Conservation (phyloP, 1,140 invertebrate genomes). For the Aphelenchoides fujianensis region DNA sequence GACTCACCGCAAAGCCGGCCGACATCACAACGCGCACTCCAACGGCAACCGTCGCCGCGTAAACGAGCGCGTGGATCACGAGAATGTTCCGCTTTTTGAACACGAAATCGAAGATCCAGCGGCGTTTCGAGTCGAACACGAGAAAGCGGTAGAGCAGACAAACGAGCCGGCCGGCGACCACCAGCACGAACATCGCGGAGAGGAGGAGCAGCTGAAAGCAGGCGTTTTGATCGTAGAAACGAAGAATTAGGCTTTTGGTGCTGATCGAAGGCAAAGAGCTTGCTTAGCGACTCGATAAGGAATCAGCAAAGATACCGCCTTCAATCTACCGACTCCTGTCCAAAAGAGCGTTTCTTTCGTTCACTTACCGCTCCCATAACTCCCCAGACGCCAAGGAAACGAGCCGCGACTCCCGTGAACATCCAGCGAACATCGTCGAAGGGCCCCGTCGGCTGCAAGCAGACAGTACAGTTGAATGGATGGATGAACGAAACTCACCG, state of each 20-base stretch:
- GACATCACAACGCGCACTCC: neutral
- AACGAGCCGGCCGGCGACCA: neutral
- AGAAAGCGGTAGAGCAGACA: neutral
- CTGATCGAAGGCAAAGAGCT: no score
- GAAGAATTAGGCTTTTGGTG: no score
- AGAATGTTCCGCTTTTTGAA: neutral
- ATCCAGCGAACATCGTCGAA: neutral
- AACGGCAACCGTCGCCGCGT: neutral
- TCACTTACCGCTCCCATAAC: no score
- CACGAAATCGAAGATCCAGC: neutral
- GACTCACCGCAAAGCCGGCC: neutral
- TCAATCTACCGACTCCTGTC: no score
- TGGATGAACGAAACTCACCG: neutral
- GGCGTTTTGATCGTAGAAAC: no score
- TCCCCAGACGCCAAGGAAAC: no score
- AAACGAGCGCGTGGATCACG: neutral
- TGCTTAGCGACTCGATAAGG: no score
- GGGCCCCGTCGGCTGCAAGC: neutral
- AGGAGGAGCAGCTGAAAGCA: neutral
- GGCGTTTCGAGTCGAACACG: slow-evolving; percentile 2
- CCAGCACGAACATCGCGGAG: neutral
- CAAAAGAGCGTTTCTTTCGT: no score
- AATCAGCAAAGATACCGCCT: no score
- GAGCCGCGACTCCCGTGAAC: neutral
- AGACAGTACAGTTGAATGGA: neutral